These are phyloP conservation scores for Drosophila kanekoi DNA, from an alignment of 2,888 invertebrate species.

Conservation along the genomic window DNA sequence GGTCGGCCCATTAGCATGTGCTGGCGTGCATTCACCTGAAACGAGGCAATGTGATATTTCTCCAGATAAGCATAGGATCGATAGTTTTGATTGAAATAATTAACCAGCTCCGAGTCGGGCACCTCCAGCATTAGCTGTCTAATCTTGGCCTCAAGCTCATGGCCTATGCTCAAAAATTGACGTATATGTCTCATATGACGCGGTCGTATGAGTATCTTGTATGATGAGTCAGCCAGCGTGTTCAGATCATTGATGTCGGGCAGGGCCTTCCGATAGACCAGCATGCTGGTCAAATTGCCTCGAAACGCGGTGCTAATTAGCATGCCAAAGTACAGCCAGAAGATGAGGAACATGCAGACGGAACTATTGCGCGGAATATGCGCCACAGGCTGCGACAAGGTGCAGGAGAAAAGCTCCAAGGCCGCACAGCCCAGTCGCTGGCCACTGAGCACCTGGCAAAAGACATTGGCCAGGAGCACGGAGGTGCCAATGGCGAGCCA, in stretches of 20 bases:
- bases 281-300: constrained; percentile 83
- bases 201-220: constrained; percentile 83
- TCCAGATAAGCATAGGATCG: constrained; percentile 86
- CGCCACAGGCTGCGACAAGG: constrained; percentile 70
- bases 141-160: constrained; percentile 68
- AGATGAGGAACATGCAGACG: constrained; percentile 74
- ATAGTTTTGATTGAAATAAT: constrained; percentile 84
- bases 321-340: constrained; percentile 83
- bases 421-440: constrained; percentile 16
- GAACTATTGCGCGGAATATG: constrained; percentile 50
- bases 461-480: constrained; percentile 65
- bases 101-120: constrained; percentile 84
- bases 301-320: constrained; percentile 82
- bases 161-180: constrained; percentile 83
- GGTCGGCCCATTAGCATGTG: constrained; percentile 84
- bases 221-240: constrained; percentile 74
- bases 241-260: constrained; percentile 81
- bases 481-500: constrained; percentile 74
- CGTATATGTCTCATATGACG: constrained; percentile 84
- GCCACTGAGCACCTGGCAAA: constrained; percentile 54
- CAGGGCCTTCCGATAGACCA: constrained; percentile 78
- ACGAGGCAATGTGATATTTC: constrained; percentile 85
- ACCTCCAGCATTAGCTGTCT: constrained; percentile 84
- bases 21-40: constrained; percentile 68
- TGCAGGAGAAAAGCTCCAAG: constrained; percentile 70